Conservation (phyloP, 1,140 invertebrate genomes). For the Aethina tumida region DNA sequence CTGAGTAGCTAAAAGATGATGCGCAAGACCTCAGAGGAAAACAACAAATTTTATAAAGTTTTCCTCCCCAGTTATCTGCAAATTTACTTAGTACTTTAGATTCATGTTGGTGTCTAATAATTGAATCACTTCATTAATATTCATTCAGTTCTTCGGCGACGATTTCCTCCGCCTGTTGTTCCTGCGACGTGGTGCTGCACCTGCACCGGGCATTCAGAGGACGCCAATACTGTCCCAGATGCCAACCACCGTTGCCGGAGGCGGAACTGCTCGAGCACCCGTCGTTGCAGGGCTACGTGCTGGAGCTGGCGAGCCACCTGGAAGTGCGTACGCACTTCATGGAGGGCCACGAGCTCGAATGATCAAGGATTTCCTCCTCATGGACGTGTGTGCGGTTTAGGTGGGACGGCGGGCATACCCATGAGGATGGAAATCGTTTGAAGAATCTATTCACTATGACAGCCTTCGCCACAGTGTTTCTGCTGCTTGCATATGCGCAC, state of each 20-base stretch:
- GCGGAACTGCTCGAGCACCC: conserved; percentile 84
- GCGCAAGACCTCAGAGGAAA: too few species aligned
- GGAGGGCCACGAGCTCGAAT: conserved; percentile 60
- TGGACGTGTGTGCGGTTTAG: conserved; percentile 28
- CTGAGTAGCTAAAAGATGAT: too few species aligned
- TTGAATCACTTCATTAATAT: too few species aligned
- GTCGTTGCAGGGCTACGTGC: conserved; percentile 64
- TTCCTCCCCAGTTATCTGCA: too few species aligned
- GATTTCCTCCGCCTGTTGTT: conserved; percentile 84
- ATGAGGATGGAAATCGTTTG: conserved; percentile 26
- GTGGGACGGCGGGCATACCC: conserved; percentile 18
- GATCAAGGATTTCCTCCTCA: conserved; percentile 43
- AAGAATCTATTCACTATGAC: conserved; percentile 11
- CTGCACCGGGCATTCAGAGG: conserved; percentile 75
- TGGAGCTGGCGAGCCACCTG: conserved; percentile 72
- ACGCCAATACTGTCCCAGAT: conserved; percentile 72
- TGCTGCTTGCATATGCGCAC: conserved; percentile 17
- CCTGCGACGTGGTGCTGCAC: conserved; percentile 76
- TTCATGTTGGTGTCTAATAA: too few species aligned
- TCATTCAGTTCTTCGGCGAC: conserved; percentile 85
- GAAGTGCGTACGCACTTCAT: conserved; percentile 70
- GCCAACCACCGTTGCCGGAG: conserved; percentile 78
- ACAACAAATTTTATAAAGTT: too few species aligned
- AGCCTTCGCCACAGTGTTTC: conserved; percentile 14
- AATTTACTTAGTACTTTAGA: too few species aligned